Base-by-base conservation (phyloP, 2,888 invertebrate species). In the Nomada fabriciana region DNA sequence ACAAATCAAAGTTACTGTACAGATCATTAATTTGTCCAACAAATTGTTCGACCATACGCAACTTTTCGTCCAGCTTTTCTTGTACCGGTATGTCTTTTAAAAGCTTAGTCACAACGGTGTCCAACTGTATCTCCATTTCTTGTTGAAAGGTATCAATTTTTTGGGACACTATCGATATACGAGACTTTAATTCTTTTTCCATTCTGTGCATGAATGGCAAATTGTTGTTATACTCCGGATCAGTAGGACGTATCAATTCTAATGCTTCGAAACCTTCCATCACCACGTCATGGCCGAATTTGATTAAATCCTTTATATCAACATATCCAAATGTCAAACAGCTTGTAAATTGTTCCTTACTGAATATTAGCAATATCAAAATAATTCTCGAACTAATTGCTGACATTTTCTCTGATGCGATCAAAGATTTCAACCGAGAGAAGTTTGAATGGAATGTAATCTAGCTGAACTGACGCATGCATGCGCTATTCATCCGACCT, bases 31-130 rank as follows among this genome's bases (percentile, higher is more conserved):
- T 82, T 11, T 87, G 86, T 0, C 81, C 83, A 4, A 90, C 52
- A 42, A 82, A 94, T 86, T 96, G 95, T 10, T 95, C 92, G 83
- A 97, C 94, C 84, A 96, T 95, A 89, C 96, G 95, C 84, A 97
- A 93, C 67, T 95, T 94, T 55, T 96, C 89, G 89, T 96, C 96
- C 57, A 97, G 91, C 80, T 95, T 95, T 94, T 69, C 43, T 80
- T 95, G 94, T 68, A 94, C 92, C 1, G 95, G 94, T 57, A 95
- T 84, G 60, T 94, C 89, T 85, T 53, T 76, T n/a, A 90, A 64
- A n/a, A 91, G 68, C 7, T 82, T 85, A 29, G 75, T 61, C 3
- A 90, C 23, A 7, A 92, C 81, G 13, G 55, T 5, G 10, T 88
- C 84, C 0, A 84, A 72, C 0, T 73, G 74, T 3, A 83, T 81